These are phyloP conservation scores for Danio aesculapii DNA, from an alignment of 2,797 vertebrate species.

Conservation along the genomic window DNA sequence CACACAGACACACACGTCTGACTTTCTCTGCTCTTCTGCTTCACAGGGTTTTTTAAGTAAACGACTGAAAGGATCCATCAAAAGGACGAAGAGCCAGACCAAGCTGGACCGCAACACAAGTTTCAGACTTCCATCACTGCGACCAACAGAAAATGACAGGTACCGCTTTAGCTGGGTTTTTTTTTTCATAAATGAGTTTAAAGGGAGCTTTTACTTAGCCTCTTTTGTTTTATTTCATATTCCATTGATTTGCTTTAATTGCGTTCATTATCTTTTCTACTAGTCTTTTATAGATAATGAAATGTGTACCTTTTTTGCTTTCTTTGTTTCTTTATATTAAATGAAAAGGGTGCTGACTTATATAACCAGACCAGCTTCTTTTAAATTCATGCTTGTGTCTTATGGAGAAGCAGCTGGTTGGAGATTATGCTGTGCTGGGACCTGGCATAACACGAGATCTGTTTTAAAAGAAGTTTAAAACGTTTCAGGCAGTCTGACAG, in stretches of 20 bases:
- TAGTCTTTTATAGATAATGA: no score
- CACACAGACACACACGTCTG: not conserved
- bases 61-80: slow-evolving; percentile 96
- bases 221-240: no score
- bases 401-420: slow-evolving; percentile 27
- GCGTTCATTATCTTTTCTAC: no score
- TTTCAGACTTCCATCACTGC: slow-evolving; percentile 89
- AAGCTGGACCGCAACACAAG: slow-evolving; percentile 94
- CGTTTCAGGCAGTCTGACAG: slow-evolving; percentile 31
- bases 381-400: slow-evolving; percentile 3
- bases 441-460: slow-evolving; percentile 19
- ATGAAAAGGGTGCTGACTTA: not conserved
- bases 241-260: no score
- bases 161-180: slow-evolving; percentile 64
- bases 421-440: slow-evolving; percentile 27
- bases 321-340: no score
- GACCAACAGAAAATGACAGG: slow-evolving; percentile 86
- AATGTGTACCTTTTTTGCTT: no score
- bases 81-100: slow-evolving; percentile 96
- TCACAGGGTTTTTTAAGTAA: slow-evolving; percentile 95
- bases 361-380: not conserved
- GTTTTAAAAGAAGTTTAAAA: slow-evolving; percentile 38
- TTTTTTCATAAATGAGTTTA: slow-evolving; percentile 2
- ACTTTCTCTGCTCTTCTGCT: slow-evolving; percentile 11
- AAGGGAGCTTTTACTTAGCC: no score